Conservation (phyloP, 2,113 vertebrate genomes). For the Choloepus hoffmanni region DNA sequence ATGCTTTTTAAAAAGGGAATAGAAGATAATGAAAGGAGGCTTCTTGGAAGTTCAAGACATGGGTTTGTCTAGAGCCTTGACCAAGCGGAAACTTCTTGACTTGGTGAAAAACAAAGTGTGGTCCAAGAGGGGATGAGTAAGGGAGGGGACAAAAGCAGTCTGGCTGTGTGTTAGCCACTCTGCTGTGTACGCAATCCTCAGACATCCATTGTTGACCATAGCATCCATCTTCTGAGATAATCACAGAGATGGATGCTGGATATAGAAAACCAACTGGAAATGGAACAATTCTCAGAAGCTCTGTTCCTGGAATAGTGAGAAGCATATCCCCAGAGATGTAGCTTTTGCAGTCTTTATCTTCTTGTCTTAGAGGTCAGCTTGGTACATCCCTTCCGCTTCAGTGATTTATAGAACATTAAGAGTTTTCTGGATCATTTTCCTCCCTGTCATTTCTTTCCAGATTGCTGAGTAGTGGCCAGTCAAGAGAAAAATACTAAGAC, state of each 20-base stretch:
- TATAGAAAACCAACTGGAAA: not conserved
- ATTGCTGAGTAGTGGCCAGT: not conserved
- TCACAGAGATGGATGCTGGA: not conserved
- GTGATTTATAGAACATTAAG: not conserved
- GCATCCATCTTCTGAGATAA: not conserved
- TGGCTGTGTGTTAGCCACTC: not conserved
- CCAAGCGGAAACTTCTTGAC: not conserved
- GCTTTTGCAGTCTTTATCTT: not conserved
- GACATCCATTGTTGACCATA: not conserved
- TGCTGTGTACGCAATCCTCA: not conserved
- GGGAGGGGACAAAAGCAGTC: not conserved
- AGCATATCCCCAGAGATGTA: not conserved
- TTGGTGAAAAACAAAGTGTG: not conserved
- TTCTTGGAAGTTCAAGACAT: not conserved
- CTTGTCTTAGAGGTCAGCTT: too few relatives aligned
- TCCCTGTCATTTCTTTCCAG: not conserved
- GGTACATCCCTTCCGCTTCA: not conserved
- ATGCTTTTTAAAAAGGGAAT: not conserved
- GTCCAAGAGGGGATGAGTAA: not conserved
- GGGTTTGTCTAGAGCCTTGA: not conserved
- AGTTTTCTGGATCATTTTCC: not conserved
- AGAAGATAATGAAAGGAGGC: not conserved
- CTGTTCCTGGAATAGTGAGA: not conserved
- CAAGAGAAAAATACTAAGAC: slow-evolving; percentile 46
- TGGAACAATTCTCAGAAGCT: not conserved